phyloP scores from a whole-genome alignment of 2,113 vertebrate species.

The Mustelus asterias region DNA sequence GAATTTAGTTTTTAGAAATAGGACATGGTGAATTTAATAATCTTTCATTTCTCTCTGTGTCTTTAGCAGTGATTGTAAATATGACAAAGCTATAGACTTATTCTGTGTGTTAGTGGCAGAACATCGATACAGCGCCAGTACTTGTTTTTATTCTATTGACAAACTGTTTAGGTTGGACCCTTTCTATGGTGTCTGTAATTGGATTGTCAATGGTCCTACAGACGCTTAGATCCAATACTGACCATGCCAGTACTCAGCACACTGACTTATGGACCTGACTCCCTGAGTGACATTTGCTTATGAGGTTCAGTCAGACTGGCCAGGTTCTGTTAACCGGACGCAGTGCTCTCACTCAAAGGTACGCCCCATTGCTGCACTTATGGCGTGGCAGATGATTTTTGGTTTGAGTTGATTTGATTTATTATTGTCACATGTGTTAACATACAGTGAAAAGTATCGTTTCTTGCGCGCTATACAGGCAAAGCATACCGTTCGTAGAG shows the following conservation, averaged over 20 bases:
- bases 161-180: background rate
- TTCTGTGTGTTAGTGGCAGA: background rate
- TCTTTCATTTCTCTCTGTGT: background rate
- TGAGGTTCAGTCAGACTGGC: background rate
- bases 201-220: slow-evolving; percentile 4
- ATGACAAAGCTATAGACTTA: slow-evolving; percentile 17
- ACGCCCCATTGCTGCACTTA: background rate
- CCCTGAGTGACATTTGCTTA: background rate
- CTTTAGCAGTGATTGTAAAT: slow-evolving; percentile 16
- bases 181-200: slow-evolving; percentile 4
- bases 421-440: no score
- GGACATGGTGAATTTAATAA: background rate
- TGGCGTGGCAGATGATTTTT: background rate
- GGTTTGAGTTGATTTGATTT: no score
- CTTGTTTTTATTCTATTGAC: background rate
- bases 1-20: background rate
- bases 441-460: no score
- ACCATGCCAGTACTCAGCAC: background rate
- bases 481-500: no score
- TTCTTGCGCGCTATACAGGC: no score
- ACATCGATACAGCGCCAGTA: background rate
- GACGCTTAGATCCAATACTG: background rate
- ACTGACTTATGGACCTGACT: background rate
- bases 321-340: background rate
- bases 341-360: background rate